Conservation (phyloP, 2,888 invertebrate species). For the Phasia obesa region DNA sequence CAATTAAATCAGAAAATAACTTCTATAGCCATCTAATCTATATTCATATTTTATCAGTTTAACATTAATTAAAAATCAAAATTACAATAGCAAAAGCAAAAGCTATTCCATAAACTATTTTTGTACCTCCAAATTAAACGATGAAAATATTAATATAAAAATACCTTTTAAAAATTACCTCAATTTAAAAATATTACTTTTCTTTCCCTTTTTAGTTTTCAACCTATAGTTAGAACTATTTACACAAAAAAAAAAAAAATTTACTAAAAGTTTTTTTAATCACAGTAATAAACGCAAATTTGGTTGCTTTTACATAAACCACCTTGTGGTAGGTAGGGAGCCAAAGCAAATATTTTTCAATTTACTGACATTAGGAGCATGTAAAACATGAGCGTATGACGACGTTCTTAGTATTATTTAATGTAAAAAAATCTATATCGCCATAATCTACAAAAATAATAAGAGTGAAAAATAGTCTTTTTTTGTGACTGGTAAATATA, state of each 20-base stretch:
- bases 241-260: conserved; percentile 22
- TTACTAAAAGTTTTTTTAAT: conserved; percentile 14
- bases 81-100: neutral
- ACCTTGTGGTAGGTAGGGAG: neutral
- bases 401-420: neutral
- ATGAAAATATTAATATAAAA: neutral
- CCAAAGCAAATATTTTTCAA: conserved; percentile 31
- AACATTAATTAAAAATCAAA: neutral
- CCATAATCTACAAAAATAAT: conserved; percentile 14
- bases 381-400: neutral
- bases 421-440: neutral
- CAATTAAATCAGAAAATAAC: no score
- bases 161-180: conserved; percentile 14
- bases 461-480: neutral
- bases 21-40: no score
- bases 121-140: neutral
- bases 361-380: neutral
- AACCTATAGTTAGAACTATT: neutral
- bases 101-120: neutral
- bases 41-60: no score
- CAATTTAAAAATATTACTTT: conserved; percentile 15
- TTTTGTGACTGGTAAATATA: neutral
- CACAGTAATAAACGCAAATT: conserved; percentile 23
- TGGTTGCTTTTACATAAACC: neutral
- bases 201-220: neutral